Base-by-base conservation (phyloP, 1,140 invertebrate species). In the Polypedilum vanderplanki region DNA sequence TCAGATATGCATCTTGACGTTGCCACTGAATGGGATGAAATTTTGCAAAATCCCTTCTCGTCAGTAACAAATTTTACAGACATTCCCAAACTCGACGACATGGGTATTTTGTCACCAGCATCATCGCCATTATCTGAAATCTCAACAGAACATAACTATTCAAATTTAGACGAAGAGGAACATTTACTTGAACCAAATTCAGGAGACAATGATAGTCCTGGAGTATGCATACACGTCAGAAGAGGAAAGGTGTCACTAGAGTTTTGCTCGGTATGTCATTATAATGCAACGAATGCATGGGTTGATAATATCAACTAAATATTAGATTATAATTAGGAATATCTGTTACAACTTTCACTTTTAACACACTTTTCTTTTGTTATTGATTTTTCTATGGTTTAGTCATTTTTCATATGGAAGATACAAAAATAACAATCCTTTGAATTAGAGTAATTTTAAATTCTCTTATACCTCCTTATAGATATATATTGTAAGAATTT, bases 191-290 rank as follows among this genome's bases (percentile, higher is more conserved):
- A 75, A 41, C 46, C 77, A 20, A 74, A n/a, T n/a, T n/a, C 77
- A 74, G 40, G 1, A 0, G 77, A 78, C 10, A 77, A 78, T 76
- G 78, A 78, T 74, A 8, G 15, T n/a, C 41, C 73, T 20, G 85
- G 85, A 57, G 81, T 87, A 7, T 87, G 86, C 77, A 78, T 87
- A 1, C 86, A 87, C 76, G 83, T 87, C 9, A 85, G 85, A 73
- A 82, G 83, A 75, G 83, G 83, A 65, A 83, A 80, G 79, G 82
- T 87, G 73, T 87, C 86, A 0, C 77, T 87, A 65, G 86, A 86
- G 77, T 86, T 84, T 76, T 87, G 86, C 77, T 79, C 83, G 0
- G 82, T 78, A 73, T 87, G 85, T 74, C 80, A 80, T 46, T 79
- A 80, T 41, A 83, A 80, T 76, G 79, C 83, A 0, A 73, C 75